Conservation (phyloP, 1,140 invertebrate genomes). For the Drosophila lini region DNA sequence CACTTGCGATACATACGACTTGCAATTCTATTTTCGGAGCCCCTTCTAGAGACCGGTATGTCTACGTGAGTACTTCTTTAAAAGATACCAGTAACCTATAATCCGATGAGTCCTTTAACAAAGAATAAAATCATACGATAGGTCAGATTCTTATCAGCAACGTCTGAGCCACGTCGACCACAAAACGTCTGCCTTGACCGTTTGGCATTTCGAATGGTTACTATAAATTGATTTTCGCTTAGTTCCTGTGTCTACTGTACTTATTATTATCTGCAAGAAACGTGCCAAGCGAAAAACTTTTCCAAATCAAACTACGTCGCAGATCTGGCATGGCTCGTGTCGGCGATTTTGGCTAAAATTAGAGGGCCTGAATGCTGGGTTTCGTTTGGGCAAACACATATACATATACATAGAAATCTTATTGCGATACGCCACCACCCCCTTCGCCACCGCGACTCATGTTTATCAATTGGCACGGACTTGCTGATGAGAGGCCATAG, state of each 20-base stretch:
- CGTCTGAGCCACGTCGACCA: constrained; percentile 17
- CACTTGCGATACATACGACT: background rate
- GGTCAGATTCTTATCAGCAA: constrained; percentile 33
- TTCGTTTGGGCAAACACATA: constrained; percentile 5
- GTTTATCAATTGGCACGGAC: constrained; percentile 36
- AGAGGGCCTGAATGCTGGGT: constrained; percentile 23
- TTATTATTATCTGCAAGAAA: constrained; percentile 43
- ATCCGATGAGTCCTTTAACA: constrained; percentile 1
- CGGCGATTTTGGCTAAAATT: constrained; percentile 52
- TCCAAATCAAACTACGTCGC: constrained; percentile 51
- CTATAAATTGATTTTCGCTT: background rate
- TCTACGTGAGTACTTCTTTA: background rate
- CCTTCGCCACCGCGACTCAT: background rate
- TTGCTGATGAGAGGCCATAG: constrained; percentile 36
- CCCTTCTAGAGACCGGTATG: background rate
- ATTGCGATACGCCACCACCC: background rate
- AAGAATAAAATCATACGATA: constrained; percentile 25
- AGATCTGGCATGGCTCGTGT: constrained; percentile 24
- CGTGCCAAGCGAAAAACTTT: constrained; percentile 41
- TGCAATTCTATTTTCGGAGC: constrained; percentile 22
- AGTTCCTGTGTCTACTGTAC: constrained; percentile 20
- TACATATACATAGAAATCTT: background rate
- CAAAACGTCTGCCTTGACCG: constrained; percentile 2
- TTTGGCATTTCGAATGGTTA: background rate
- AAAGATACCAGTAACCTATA: background rate